Evolutionary conservation across 1,140 invertebrate species (phyloP).

Genomic region (Drosophila repletoides): DNA sequence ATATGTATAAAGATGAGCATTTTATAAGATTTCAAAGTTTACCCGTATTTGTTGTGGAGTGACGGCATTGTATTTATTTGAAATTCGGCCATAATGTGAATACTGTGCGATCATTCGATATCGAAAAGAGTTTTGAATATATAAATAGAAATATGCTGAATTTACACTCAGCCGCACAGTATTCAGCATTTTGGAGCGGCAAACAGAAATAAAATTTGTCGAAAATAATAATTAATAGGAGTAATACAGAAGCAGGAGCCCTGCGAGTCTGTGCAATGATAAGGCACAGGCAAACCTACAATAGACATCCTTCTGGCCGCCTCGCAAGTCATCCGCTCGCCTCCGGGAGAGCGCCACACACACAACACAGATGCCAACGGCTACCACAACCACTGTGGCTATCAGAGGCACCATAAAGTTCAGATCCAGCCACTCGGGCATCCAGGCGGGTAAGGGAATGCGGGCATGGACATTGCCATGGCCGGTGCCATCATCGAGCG

Average conservation of each 20-base stretch:
- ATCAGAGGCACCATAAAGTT: slow-evolving; percentile 93
- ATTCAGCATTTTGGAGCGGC: background rate
- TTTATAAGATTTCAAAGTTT: slow-evolving; percentile 9
- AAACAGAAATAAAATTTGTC: slow-evolving; percentile 60
- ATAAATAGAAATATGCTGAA: no score
- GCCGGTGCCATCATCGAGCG: slow-evolving; percentile 86
- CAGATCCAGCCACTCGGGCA: slow-evolving; percentile 92
- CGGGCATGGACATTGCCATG: slow-evolving; percentile 83
- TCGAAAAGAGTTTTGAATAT: background rate
- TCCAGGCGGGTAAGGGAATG: slow-evolving; percentile 88
- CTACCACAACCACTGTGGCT: slow-evolving; percentile 92
- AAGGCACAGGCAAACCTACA: slow-evolving; percentile 83
- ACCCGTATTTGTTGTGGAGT: slow-evolving; percentile 27
- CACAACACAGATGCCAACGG: slow-evolving; percentile 94
- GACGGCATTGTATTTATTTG: slow-evolving; percentile 17
- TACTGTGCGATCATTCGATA: background rate
- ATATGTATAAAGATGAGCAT: slow-evolving; percentile 9
- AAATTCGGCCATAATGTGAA: background rate
- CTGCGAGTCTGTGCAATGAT: slow-evolving; percentile 30
- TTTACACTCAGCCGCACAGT: background rate
- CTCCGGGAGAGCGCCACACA: slow-evolving; percentile 92
- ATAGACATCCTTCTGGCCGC: slow-evolving; percentile 88
- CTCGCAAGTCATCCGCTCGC: slow-evolving; percentile 90
- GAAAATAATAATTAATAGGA: slow-evolving; percentile 60
- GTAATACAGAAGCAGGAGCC: slow-evolving; percentile 76